Evolutionary conservation across 2,888 invertebrate species (phyloP), one percentile per base, ranked within the genome.

Genomic region (Coenonympha arcania): DNA sequence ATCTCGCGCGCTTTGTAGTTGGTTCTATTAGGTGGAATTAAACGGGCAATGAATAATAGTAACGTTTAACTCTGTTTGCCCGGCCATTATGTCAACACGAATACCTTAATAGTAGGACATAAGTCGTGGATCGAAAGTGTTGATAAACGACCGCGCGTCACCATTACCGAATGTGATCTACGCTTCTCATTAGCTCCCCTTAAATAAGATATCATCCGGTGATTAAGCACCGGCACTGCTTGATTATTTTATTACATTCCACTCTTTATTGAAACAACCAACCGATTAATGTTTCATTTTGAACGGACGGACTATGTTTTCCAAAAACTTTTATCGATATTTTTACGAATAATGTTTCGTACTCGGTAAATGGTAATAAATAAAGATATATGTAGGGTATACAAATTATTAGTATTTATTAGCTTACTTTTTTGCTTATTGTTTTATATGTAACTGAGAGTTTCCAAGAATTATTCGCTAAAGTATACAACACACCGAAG

Each of bases 181-280:
- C 75, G 79, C 63, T 64, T 66, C 79, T 83, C 83, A 84, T 86
- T 85, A 86, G 75, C 74, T 79, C 65, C 71, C 71, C 73, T 76
- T 73, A 81, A 86, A 83, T 86, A 79, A 85, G 79, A 83, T 78
- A 80, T 84, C 75, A 71, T 67, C 71, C 51, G 63, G 69, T 80
- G 79, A 85, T 84, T 81, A 78, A 84, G 73, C 69, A 71, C 61
- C 67, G 65, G 64, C 68, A 64, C 56, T 63, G 63, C 63, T 64
- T 78, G 71, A 80, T 84, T 81, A 83, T 81, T 81, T 84, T 79
- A 84, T 82, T 80, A 72, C 79, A 79, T 83, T 81, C 77, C 74
- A 33, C 63, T 63, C 60, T 68, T 71, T 73, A 73, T 75, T 79
- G 79, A 75, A 77, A 71, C 71, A 64, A 60, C 63, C 60, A 44